Evolutionary conservation across 2,888 invertebrate species (phyloP), one percentile per base, ranked within the genome.

Genomic region (Standfussiana lucernea): DNA sequence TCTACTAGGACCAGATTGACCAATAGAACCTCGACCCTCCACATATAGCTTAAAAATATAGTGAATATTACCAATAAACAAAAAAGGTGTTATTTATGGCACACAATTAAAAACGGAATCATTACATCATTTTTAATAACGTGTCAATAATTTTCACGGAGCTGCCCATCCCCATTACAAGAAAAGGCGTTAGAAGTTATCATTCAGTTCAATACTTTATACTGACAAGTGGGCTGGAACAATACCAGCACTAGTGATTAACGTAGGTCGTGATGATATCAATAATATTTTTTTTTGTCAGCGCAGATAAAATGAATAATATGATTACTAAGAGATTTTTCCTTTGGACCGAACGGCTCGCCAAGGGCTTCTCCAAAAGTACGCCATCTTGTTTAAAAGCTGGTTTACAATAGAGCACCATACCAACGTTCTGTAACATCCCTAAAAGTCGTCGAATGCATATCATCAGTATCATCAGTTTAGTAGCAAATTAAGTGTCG

Each of bases 181-280:
- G 35, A 56, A 53, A 59, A 69, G 59, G 72, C 15, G 28, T 62
- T 40, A 72, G 68, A 82, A 74, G 15, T 56, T 84, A 80, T 75
- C 64, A 40, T 32, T 53, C 1, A 35, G 21, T 24, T 8, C 35
- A 47, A 72, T 72, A 42, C 24, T 47, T 84, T 72, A 80, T 64
- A 40, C 21, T 56, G 71, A 75, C 71, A 68, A 40, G 59, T 75
- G 74, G 84, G 80, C 15, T 74, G 84, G 13, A 68, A 66, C 61
- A 42, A 37, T 28, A 28, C 37, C 32, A 15, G 28, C 2, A 42
- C 42, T 62, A 72, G 40, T 61, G 28, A 82, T 77, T 82, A 61
- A 69, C 1, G n/a, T 24, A 42, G 10, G 0, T 21, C 28, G 40
- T 62, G 47, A 37, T 15, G 24, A 66, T 40, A 1, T 6, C 67